These are phyloP conservation scores for Potorous gilbertii DNA, from an alignment of 2,797 vertebrate species.

Conservation along the genomic window DNA sequence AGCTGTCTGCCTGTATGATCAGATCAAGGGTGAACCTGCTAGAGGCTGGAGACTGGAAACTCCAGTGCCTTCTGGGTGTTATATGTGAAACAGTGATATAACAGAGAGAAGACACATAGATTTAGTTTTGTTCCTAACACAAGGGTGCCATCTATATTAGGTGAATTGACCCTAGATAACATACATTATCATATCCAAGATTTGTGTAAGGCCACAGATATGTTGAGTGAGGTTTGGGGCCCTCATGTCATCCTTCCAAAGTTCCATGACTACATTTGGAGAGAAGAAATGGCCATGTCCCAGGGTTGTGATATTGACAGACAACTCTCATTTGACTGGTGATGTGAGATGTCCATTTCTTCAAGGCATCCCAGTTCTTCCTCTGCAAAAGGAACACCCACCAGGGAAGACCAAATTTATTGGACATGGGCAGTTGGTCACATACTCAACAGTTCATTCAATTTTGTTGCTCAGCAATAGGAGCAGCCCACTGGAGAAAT, in stretches of 20 bases:
- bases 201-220: neutral
- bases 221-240: neutral
- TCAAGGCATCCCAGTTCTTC: too few relatives aligned
- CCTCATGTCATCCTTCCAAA: neutral
- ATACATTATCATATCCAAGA: neutral
- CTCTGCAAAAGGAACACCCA: too few relatives aligned
- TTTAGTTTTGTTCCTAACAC: neutral
- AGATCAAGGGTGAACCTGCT: too few relatives aligned
- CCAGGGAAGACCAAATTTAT: too few relatives aligned
- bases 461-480: too few relatives aligned
- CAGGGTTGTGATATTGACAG: neutral
- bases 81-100: neutral
- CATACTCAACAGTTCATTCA: too few relatives aligned
- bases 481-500: too few relatives aligned
- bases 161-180: neutral
- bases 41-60: too few relatives aligned
- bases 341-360: too few relatives aligned
- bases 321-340: neutral
- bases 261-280: neutral
- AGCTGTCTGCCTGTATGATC: too few relatives aligned
- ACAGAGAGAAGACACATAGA: neutral
- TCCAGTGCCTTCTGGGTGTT: too few relatives aligned
- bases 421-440: too few relatives aligned
- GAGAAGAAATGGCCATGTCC: neutral
- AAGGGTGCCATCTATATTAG: neutral